Base-by-base conservation (phyloP, 2,797 vertebrate species). In the Netta rufina region DNA sequence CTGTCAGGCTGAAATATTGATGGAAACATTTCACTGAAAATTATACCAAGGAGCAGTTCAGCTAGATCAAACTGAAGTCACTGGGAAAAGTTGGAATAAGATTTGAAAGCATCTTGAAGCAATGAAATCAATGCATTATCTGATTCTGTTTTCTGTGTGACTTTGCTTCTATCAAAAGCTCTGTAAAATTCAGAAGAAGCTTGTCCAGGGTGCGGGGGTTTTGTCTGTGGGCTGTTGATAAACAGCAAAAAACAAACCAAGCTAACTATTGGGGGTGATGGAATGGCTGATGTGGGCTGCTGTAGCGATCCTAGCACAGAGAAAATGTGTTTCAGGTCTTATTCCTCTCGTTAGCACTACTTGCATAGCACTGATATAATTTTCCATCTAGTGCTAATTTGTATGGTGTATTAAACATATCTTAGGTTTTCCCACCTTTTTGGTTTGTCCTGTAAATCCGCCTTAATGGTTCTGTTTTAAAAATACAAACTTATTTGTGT, bases 41-140 rank as follows among this genome's bases (percentile, higher is more conserved):
- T 30, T 19, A 45, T 8, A 74, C 10, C 32, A 82, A 47, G 32
- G 30, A 87, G 11, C 16, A 53, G 15, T 41, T 60, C n/a, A 69
- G 24, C 11, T 60, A n/a, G 41, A 57, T 88, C 43, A 75, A 72
- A 67, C 45, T 7, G 71, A 86, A 86, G 60, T 11, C 3, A 30
- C 6, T 56, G 18, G 41, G 45, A 75, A 69, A 11, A 87, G 7
- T 4, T 60, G 53, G 32, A 38, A 70, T 58, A 71, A 82, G 73
- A 87, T 65, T 9, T 64, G 45, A 76, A 91, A 87, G 61, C 13
- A 70, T 32, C 57, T 79, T 77, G 80, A 92, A 69, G 45, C 57
- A 69, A 27, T 27, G 53, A 82, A 79, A 80, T 67, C 43, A 30
- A 10, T 39, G 32, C 6, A 41, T 32, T 36, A 53, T 6, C 43